Evolutionary conservation across 2,888 invertebrate genomes (phyloP).

Genomic region (Hymenopus coronatus): DNA sequence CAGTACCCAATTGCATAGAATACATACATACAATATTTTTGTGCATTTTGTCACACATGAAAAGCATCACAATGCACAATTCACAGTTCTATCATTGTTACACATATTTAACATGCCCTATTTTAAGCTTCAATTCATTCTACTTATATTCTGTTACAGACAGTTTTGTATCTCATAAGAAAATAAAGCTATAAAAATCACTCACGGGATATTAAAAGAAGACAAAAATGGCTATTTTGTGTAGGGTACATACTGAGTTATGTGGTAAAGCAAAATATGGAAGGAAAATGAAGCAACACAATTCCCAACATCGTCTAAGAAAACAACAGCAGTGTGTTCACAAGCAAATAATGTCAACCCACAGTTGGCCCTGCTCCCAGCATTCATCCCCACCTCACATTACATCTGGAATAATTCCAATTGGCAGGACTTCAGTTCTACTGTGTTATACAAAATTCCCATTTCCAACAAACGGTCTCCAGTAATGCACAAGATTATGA

Average conservation of each 20-base stretch:
- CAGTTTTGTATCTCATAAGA: not conserved
- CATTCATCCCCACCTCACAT: not conserved
- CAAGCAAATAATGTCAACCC: not conserved
- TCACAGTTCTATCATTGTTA: not conserved
- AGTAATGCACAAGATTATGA: not conserved
- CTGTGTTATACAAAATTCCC: not conserved
- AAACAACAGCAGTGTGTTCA: not conserved
- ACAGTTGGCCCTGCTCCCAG: not conserved
- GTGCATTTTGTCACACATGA: not conserved
- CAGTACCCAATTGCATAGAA: too few relatives aligned
- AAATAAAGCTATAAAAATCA: not conserved
- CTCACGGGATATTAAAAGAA: not conserved
- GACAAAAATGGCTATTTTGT: not conserved
- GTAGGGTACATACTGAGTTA: not conserved
- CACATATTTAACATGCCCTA: not conserved
- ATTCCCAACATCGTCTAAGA: not conserved
- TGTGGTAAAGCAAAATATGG: not conserved
- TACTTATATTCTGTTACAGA: not conserved
- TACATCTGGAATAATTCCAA: slow-evolving; percentile 10
- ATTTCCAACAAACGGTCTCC: not conserved
- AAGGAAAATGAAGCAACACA: not conserved
- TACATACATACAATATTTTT: too few relatives aligned
- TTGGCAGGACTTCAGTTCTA: not conserved
- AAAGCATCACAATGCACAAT: not conserved
- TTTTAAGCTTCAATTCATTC: too few relatives aligned